These are phyloP conservation scores for Luperina nickerlii DNA, from an alignment of 2,888 invertebrate genomes.

Conservation along the genomic window DNA sequence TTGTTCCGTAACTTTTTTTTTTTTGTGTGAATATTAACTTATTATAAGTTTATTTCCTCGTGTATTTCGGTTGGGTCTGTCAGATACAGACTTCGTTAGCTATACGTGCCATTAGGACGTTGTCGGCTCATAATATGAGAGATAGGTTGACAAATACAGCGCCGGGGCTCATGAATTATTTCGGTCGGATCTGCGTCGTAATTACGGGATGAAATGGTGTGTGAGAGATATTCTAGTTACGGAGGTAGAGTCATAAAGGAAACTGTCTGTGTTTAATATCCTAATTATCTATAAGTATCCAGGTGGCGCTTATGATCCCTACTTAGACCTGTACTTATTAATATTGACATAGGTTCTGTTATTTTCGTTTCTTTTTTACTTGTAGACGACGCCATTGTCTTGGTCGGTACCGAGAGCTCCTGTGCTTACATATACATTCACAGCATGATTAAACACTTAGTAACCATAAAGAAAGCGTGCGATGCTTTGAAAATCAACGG, in stretches of 20 bases:
- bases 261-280: conserved; percentile 9
- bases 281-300: background rate
- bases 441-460: background rate
- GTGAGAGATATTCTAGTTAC: conserved; percentile 37
- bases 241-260: conserved; percentile 7
- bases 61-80: conserved; percentile 18
- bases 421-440: background rate
- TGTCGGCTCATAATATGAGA: conserved; percentile 28
- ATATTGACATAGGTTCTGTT: background rate
- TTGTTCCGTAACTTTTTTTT: conserved; percentile 28
- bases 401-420: background rate
- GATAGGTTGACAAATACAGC: conserved; percentile 57
- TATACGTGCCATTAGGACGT: conserved; percentile 38
- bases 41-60: conserved; percentile 30
- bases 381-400: background rate
- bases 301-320: background rate
- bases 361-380: background rate
- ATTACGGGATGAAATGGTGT: conserved; percentile 50
- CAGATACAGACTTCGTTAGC: conserved; percentile 43
- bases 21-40: conserved; percentile 21
- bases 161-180: conserved; percentile 58
- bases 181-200: conserved; percentile 45
- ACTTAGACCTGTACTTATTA: background rate
- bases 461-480: no score
- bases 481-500: no score